Evolutionary conservation across 2,888 invertebrate species (phyloP), one percentile per base, ranked within the genome.

Genomic region (Saturnia japonica): DNA sequence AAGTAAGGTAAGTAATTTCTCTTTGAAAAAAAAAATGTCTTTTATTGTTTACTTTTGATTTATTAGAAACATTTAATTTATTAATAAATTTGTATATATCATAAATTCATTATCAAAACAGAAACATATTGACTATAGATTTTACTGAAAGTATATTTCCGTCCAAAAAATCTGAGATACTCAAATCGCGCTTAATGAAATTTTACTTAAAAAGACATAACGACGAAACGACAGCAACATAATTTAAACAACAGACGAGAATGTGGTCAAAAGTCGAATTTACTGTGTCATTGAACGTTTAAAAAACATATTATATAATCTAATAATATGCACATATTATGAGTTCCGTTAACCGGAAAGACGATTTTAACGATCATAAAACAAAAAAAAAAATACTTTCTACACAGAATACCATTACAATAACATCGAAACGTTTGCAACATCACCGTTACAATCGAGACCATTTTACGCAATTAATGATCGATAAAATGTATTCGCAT

Each of bases 301-400:
- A 60, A 60, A 60, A 28, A 60, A 60, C 57, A 14, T 28, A 60
- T 60, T 11, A 60, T 25, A 60, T 60, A 60, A 60, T 25, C 0
- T 60, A 60, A 54, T 28, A 60, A 60, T 54, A 60, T 60, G 25
- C 8, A 25, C 28, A 14, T 14, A 60, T 28, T 60, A 60, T 28
- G 28, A 60, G 25, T 28, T 60, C 57, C 14, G 9, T 28, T 60
- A 60, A 60, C 57, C 57, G 57, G 57, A 60, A 60, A 60, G 25
- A 28, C 28, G 57, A 14, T 60, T 28, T n/a, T 60, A 28, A 28
- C 28, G 25, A 28, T 28, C 57, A 60, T 60, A 67, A 67, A 68
- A 34, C 69, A 54, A 68, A 54, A 68, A 71, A 40, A 69, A 71
- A 67, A 72, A 73, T 60, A 40, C 19, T 67, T 64, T 64, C 64